Conservation (phyloP, 64 coral and sea anemone species). For the Dendronephthya gigantea region DNA sequence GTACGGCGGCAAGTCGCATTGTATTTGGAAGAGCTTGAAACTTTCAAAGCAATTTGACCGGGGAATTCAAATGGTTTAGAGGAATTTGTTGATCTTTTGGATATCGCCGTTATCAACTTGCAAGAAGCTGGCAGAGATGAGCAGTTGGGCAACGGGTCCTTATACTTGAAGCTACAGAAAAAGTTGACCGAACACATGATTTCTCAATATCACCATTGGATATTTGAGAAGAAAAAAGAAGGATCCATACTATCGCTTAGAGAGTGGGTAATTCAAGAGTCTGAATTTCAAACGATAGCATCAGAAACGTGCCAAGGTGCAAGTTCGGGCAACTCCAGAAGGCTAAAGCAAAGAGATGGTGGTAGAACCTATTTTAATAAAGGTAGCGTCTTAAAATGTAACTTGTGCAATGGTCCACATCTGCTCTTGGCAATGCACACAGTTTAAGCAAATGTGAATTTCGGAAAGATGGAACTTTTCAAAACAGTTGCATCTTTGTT, state of each 20-base stretch:
- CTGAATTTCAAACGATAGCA: conserved; percentile 36
- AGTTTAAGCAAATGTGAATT: too few species aligned
- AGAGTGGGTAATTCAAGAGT: conserved; percentile 40
- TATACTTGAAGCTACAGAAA: conserved; percentile 24
- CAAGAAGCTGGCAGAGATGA: conserved; percentile 27
- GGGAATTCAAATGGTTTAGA: conserved; percentile 42
- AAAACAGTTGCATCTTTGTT: conserved; percentile 37
- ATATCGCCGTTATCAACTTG: conserved; percentile 32
- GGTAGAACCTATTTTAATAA: neutral
- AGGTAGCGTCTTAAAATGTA: neutral
- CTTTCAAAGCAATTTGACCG: conserved; percentile 26
- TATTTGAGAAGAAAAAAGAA: conserved; percentile 21
- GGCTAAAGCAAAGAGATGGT: neutral
- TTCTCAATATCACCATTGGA: conserved; percentile 35
- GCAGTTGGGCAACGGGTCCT: conserved; percentile 36
- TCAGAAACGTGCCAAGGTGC: conserved; percentile 25
- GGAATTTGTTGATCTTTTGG: conserved; percentile 37
- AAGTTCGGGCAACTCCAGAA: neutral
- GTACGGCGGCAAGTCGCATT: conserved; percentile 24
- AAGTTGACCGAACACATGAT: conserved; percentile 32
- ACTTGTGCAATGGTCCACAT: conserved; percentile 26
- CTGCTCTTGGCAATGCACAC: conserved; percentile 5
- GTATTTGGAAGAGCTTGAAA: conserved; percentile 19
- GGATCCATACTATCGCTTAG: conserved; percentile 18
- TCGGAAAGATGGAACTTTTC: conserved; percentile 25